Percentiles rank a stretch among this genome's conserved stretches.
These are phyloP conservation scores for Laticauda laticaudata DNA, from an alignment of 2,113 vertebrate species.

Conservation along the genomic window DNA sequence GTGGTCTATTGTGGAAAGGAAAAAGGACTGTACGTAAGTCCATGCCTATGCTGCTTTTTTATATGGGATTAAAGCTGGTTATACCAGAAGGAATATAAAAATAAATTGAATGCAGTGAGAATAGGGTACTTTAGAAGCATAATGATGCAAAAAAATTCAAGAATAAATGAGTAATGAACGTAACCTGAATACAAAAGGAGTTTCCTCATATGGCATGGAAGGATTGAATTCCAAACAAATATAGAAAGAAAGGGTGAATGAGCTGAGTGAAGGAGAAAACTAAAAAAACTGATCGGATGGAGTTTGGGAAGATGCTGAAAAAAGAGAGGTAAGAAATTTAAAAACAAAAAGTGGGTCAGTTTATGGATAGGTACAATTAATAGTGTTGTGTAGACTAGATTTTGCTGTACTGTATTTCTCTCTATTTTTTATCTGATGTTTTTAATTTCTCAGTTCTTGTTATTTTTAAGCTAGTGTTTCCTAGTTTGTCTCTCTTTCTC, in stretches of 20 bases:
- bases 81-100: background rate
- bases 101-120: background rate
- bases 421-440: background rate
- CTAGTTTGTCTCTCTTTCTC: background rate
- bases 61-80: background rate
- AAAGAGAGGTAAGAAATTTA: background rate
- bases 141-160: background rate
- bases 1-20: background rate
- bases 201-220: background rate
- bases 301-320: background rate
- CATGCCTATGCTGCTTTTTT: background rate
- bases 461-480: background rate
- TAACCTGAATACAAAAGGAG: background rate
- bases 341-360: background rate
- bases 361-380: background rate
- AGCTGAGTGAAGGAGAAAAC: background rate
- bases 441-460: background rate
- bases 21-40: background rate
- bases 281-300: background rate
- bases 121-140: background rate
- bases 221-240: background rate
- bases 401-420: background rate
- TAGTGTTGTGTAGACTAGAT: background rate
- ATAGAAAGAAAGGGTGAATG: background rate
- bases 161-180: background rate